Evolutionary conservation across 2,113 vertebrate genomes (phyloP), one percentile per base, ranked within the genome.

Genomic region (Nesoenas mayeri): DNA sequence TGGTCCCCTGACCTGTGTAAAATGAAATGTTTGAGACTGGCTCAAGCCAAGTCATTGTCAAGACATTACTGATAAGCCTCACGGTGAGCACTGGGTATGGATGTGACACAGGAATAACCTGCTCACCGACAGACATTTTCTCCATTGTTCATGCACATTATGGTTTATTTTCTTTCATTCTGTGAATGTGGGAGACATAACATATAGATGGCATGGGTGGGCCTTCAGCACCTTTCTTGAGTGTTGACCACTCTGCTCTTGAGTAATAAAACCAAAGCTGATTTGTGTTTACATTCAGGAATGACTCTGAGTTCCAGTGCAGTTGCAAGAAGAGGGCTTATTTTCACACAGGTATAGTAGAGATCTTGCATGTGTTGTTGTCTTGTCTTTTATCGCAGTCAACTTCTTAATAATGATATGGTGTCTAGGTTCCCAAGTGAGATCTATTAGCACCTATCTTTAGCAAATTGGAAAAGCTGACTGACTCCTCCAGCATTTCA

Each of bases 41-140:
- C 50, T 85, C 1, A 67, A 71, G 58, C 31, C 19, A 71, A 24
- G 18, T 16, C 67, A 47, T 11, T 22, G 15, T 48, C 7, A 48
- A 40, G 32, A 31, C 9, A 4, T 17, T 65, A 29, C 22, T 64
- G 28, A 32, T 4, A 42, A 6, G 22, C 26, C 21, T 56, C 13
- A 19, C 28, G 0, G 0, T 12, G 42, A 50, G 10, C 15, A 7
- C 29, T 61, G 24, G 10, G n/a, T 75, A 24, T 22, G 15, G 20
- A 26, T 22, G 25, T 71, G 53, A 12, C 32, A 6, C 4, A 13
- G 36, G n/a, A 74, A 29, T 34, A 70, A 82, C 10, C 10, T 56
- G 14, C 13, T 66, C 15, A 12, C 17, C 12, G 15, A 26, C 29
- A 48, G 51, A 13, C 3, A 5, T 60, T 71, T 75, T 29, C 81